A percentile compares a stretch with the other conserved stretches of the same genome.
Conservation (phyloP, 2,888 invertebrate genomes). For the Trilocha varians region DNA sequence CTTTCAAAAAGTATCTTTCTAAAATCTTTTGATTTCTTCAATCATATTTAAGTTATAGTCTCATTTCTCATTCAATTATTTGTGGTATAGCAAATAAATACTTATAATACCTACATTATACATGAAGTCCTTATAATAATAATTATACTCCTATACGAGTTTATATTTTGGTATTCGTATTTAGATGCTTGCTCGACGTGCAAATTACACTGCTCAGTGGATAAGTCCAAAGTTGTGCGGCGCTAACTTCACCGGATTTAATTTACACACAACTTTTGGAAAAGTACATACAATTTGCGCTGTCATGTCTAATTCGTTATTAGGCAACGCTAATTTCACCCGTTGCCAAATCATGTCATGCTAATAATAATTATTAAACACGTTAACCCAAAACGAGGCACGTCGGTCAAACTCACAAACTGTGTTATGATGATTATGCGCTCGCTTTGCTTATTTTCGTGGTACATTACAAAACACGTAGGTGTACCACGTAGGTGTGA, state of each 20-base stretch:
- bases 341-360: conserved; percentile 42
- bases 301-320: conserved; percentile 55
- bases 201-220: conserved; percentile 36
- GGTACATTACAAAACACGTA: conserved; percentile 20
- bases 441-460: conserved; percentile 22
- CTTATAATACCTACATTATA: too few species aligned
- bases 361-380: conserved; percentile 47
- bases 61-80: too few species aligned
- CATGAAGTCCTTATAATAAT: too few species aligned
- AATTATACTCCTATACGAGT: too few species aligned
- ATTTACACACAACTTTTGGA: conserved; percentile 51
- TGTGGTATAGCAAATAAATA: too few species aligned
- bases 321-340: conserved; percentile 44
- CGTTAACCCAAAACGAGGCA: conserved; percentile 36
- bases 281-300: conserved; percentile 48
- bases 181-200: conserved; percentile 12
- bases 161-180: too few species aligned
- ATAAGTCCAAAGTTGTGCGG: conserved; percentile 32
- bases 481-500: too few species aligned
- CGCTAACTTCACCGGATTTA: conserved; percentile 45
- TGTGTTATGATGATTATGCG: conserved; percentile 35
- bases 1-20: too few species aligned
- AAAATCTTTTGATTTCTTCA: too few species aligned
- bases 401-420: conserved; percentile 41
- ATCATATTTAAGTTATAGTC: too few species aligned